Evolutionary conservation across 2,113 vertebrate genomes (phyloP).

Genomic region (Hyperopisus bebe): DNA sequence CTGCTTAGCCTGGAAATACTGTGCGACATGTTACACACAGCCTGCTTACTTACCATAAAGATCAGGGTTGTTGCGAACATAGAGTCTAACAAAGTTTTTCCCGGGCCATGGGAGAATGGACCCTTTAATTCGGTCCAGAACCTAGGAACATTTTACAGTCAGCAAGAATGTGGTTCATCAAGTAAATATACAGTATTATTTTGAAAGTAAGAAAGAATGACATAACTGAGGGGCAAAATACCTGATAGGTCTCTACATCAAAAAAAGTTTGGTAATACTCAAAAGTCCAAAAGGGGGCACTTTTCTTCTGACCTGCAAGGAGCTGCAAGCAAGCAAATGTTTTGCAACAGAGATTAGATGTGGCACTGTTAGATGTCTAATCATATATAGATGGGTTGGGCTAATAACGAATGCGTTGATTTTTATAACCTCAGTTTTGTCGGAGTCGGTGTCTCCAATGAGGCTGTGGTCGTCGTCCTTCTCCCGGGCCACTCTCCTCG

Average conservation of each 20-base stretch:
- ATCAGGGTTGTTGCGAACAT: conserved; percentile 87
- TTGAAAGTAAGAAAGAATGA: not conserved
- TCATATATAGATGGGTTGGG: not conserved
- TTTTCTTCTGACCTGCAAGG: conserved; percentile 82
- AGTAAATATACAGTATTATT: not conserved
- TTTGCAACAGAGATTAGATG: not conserved
- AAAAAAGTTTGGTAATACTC: conserved; percentile 95
- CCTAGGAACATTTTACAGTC: conserved; percentile 55
- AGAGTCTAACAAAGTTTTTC: conserved; percentile 84
- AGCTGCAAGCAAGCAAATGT: conserved; percentile 58
- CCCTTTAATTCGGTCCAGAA: conserved; percentile 87
- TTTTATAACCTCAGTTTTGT: conserved; percentile 75
- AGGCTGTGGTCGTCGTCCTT: conserved; percentile 64
- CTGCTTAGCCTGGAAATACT: not conserved
- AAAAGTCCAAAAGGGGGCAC: conserved; percentile 90
- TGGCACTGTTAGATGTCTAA: not conserved
- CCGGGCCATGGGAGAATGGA: conserved; percentile 84
- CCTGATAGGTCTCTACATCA: conserved; percentile 87
- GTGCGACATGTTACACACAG: not conserved
- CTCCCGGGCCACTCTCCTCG: conserved; percentile 43
- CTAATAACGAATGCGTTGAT: not conserved
- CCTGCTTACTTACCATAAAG: conserved; percentile 71
- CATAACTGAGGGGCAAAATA: conserved; percentile 39
- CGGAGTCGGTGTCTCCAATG: conserved; percentile 65
- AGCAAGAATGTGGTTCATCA: not conserved